Conservation (phyloP, 2,797 vertebrate genomes). For the Australoheros facetus region DNA sequence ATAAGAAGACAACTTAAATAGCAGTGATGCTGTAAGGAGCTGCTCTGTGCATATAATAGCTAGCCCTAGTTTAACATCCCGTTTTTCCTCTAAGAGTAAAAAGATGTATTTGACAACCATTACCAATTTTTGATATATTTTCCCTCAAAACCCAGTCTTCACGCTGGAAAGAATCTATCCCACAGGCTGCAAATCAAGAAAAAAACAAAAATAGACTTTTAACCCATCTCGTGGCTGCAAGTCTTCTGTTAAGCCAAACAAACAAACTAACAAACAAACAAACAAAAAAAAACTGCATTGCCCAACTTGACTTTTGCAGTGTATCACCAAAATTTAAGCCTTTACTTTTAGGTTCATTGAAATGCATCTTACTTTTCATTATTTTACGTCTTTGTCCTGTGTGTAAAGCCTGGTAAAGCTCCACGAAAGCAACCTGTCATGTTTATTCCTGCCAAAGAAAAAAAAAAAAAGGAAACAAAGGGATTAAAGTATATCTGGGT, state of each 20-base stretch:
- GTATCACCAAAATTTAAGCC: slow-evolving; percentile 5
- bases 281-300: neutral
- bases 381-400: neutral
- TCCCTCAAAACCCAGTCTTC: neutral
- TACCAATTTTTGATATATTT: neutral
- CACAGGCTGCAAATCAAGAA: neutral
- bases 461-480: slow-evolving; percentile 14
- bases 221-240: neutral
- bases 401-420: slow-evolving; percentile 8
- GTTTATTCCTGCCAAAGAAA: neutral
- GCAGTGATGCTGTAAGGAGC: neutral
- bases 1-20: slow-evolving; percentile 4
- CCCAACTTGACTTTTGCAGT: neutral
- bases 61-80: neutral
- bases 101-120: neutral
- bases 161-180: neutral
- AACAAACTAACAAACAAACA: neutral
- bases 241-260: slow-evolving; percentile 5
- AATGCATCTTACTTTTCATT: slow-evolving; percentile 2
- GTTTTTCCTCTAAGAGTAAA: neutral
- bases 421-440: slow-evolving; percentile 7
- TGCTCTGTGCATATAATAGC: neutral
- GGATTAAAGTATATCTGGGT: slow-evolving; percentile 16
- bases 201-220: neutral
- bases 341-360: slow-evolving; percentile 7